These are phyloP conservation scores for Plebejus melissa DNA, from an alignment of 2,888 invertebrate species.

Conservation along the genomic window DNA sequence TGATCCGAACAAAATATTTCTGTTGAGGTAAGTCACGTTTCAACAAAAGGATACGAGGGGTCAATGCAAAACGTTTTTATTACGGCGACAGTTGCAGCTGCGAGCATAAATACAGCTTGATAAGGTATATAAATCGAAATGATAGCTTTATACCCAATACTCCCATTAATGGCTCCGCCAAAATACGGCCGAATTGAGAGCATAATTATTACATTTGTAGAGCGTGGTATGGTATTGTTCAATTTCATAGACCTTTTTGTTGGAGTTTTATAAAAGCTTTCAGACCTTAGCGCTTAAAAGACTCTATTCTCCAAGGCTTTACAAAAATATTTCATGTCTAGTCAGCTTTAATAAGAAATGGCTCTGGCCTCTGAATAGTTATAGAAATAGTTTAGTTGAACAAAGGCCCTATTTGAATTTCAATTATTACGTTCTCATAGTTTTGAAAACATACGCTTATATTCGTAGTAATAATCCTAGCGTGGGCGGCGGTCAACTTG, in stretches of 20 bases:
- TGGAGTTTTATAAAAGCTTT: not conserved
- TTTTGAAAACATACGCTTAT: slow-evolving; percentile 12
- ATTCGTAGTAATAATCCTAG: slow-evolving; percentile 5
- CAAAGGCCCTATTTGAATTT: slow-evolving; percentile 9
- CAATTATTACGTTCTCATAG: slow-evolving; percentile 22
- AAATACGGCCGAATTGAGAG: not conserved
- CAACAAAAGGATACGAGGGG: slow-evolving; percentile 49
- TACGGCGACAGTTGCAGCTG: slow-evolving; percentile 47
- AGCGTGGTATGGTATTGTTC: not conserved
- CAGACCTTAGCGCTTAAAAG: not conserved
- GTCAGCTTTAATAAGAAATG: not conserved
- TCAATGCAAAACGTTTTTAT: slow-evolving; percentile 56
- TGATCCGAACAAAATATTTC: slow-evolving; percentile 59
- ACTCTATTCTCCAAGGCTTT: not conserved
- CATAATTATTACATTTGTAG: not conserved
- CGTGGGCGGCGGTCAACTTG: slow-evolving; percentile 12
- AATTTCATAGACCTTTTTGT: not conserved
- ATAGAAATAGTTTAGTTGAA: not conserved
- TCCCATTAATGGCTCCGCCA: not conserved
- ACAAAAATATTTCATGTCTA: not conserved
- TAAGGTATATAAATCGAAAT: slow-evolving; percentile 19
- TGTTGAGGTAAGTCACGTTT: slow-evolving; percentile 63
- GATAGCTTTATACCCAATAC: slow-evolving; percentile 18
- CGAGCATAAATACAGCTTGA: slow-evolving; percentile 33
- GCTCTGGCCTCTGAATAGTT: not conserved